Conservation (phyloP, 2,113 vertebrate species). For the Tapirus terrestris region DNA sequence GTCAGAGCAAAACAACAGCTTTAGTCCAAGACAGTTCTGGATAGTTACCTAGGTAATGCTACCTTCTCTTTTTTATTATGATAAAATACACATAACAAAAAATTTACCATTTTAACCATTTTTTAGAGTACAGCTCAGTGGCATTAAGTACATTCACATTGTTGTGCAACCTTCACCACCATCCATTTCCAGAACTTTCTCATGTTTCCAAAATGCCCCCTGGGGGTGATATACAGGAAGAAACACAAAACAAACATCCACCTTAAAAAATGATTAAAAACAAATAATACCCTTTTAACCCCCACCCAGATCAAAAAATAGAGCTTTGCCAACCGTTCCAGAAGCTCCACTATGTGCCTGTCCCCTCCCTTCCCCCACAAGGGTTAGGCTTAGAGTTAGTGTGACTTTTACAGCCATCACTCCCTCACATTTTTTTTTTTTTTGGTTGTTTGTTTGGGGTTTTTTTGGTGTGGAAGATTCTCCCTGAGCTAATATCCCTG, state of each 20-base stretch:
- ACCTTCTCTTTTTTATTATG: neutral
- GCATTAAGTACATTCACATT: no score
- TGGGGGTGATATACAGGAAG: neutral
- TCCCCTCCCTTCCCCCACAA: neutral
- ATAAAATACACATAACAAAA: neutral
- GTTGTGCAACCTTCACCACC: neutral
- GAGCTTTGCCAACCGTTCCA: neutral
- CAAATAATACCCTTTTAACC: neutral
- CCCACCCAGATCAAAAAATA: neutral
- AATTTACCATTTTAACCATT: neutral
- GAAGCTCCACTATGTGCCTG: neutral
- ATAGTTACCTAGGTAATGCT: neutral
- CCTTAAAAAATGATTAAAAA: neutral
- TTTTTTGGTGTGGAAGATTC: no score
- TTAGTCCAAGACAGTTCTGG: neutral
- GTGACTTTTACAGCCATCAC: neutral
- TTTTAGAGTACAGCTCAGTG: rapidly evolving
- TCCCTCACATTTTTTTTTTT: neutral
- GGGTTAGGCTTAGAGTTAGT: neutral
- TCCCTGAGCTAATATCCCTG: no score
- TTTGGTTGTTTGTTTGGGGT: no score
- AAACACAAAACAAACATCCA: neutral
- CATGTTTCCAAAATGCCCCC: neutral
- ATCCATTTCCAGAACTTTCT: neutral
- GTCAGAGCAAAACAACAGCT: neutral